Evolutionary conservation across 2,113 vertebrate species (phyloP).

Genomic region (Leptobrachium ailaonicum): DNA sequence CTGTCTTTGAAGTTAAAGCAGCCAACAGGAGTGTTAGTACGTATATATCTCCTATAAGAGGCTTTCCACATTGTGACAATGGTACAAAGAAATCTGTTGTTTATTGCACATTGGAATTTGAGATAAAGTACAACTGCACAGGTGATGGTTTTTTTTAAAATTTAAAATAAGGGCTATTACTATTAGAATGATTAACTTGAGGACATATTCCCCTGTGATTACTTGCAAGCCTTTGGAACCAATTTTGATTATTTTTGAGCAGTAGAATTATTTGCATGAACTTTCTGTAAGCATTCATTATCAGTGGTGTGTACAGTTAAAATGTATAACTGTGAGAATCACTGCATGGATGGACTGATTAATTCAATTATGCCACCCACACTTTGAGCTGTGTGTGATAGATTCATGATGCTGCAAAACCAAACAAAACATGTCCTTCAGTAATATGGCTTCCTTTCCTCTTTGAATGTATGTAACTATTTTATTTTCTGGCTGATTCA

Average conservation of each 20-base stretch:
- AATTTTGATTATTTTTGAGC: not conserved
- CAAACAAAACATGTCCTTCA: slow-evolving; percentile 62
- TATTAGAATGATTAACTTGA: no score
- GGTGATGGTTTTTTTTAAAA: no score
- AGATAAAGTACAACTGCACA: no score
- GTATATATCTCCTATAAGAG: no score
- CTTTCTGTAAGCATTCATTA: slow-evolving; percentile 49
- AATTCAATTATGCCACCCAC: slow-evolving; percentile 68
- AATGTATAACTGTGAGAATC: slow-evolving; percentile 57
- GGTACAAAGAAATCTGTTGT: no score
- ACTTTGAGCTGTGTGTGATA: slow-evolving; percentile 54
- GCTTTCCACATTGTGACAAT: no score
- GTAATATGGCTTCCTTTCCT: slow-evolving; percentile 55
- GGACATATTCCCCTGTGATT: no score
- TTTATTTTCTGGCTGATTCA: slow-evolving; percentile 20
- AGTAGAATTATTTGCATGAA: slow-evolving; percentile 30
- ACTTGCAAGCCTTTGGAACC: no score
- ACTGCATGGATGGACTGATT: slow-evolving; percentile 60
- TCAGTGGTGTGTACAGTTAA: slow-evolving; percentile 53
- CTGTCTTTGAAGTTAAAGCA: no score
- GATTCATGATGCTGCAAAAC: slow-evolving; percentile 55
- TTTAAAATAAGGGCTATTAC: no score
- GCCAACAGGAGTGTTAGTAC: no score
- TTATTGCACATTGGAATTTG: no score
- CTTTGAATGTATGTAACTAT: slow-evolving; percentile 42